phyloP scores from a whole-genome alignment of 2,113 vertebrate genomes.

The Corythaeola cristata region DNA sequence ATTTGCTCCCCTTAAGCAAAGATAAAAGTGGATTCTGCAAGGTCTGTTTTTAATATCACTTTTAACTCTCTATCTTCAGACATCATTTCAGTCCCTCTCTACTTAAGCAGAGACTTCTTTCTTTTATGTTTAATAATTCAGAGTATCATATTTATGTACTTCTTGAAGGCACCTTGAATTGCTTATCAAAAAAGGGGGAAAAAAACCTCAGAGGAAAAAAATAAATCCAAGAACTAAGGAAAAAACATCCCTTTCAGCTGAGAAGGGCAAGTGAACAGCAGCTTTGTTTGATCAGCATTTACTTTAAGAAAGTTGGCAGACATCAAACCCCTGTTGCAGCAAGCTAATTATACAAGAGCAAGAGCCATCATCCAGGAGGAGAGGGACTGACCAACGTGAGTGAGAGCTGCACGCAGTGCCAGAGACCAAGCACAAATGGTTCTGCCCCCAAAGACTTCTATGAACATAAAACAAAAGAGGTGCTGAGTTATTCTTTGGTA shows the following conservation, averaged over 20 bases:
- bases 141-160: background rate
- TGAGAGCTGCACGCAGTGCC: background rate
- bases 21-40: background rate
- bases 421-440: background rate
- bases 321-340: background rate
- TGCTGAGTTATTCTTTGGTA: background rate
- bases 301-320: constrained; percentile 28
- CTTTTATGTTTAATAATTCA: constrained; percentile 53
- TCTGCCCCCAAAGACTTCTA: background rate
- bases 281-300: constrained; percentile 40
- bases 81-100: background rate
- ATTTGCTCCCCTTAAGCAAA: background rate
- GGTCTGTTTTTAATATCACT: background rate
- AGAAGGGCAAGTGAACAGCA: constrained; percentile 1
- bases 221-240: background rate
- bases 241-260: background rate
- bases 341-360: background rate
- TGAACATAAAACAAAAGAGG: background rate
- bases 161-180: constrained; percentile 30
- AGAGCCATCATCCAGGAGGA: background rate
- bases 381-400: background rate
- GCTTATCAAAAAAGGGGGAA: background rate
- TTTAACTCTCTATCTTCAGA: constrained; percentile 15
- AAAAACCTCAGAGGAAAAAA: background rate
- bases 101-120: background rate